These are phyloP conservation scores for Sebastes nivosus DNA, from an alignment of 2,797 vertebrate species.

Conservation along the genomic window DNA sequence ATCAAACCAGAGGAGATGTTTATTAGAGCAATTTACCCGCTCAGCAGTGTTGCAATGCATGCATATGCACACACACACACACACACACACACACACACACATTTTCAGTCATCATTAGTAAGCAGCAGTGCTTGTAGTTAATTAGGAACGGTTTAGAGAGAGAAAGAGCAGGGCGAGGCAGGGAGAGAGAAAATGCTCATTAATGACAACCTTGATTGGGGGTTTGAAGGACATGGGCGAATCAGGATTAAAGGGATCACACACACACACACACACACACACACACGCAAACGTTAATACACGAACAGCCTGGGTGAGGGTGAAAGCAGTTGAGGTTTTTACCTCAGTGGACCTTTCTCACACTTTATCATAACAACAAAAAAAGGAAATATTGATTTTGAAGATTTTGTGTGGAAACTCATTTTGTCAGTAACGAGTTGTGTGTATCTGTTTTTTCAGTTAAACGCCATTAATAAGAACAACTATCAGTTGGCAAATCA, in stretches of 20 bases:
- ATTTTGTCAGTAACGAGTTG: not conserved
- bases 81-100: not conserved
- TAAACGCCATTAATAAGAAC: not conserved
- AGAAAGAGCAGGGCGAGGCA: conserved; percentile 16
- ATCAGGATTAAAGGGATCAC: conserved; percentile 65
- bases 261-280: not conserved
- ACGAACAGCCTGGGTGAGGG: not conserved
- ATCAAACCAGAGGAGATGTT: conserved; percentile 42
- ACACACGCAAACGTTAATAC: not conserved
- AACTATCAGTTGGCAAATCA: not conserved
- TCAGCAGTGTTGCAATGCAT: not conserved
- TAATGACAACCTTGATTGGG: conserved; percentile 73
- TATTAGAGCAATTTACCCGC: conserved; percentile 26
- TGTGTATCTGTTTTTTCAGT: not conserved
- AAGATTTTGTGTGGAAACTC: not conserved
- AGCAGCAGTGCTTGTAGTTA: conserved; percentile 55
- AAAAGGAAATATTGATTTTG: not conserved
- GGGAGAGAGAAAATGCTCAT: conserved; percentile 61
- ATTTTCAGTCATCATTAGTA: conserved; percentile 49
- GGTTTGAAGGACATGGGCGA: conserved; percentile 67
- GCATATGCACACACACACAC: not conserved
- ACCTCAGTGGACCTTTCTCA: conserved; percentile 1
- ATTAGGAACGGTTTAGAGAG: conserved; percentile 53
- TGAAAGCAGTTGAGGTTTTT: not conserved
- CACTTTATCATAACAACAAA: not conserved